Evolutionary conservation across 2,113 vertebrate species (phyloP), one percentile per base, ranked within the genome.

Genomic region (Xiphophorus couchianus): DNA sequence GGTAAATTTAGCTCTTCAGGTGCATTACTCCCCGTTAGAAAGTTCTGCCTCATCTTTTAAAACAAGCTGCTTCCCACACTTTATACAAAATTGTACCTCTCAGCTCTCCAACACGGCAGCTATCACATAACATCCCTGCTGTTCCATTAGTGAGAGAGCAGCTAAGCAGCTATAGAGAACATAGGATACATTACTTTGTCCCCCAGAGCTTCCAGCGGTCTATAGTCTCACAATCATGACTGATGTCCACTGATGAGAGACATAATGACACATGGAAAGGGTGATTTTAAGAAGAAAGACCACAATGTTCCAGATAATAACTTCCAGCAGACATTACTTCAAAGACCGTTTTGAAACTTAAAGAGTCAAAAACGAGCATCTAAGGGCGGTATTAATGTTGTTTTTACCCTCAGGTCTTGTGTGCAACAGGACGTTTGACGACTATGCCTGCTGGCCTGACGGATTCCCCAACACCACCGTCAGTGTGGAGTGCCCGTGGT

Each of bases 361-460:
- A 58, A 58, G 7, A 58, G 51, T 58, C 3, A 48, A 31, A 76
- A 7, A n/a, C 6, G 10, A n/a, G n/a, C 30, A 2, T n/a, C 11
- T 13, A 30, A 15, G 9, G n/a, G 25, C 31, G 37, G 4, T 28
- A 28, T 28, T 28, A 28, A 28, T 28, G 1, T 28, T 28, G 28
- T 81, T 48, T 79, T 19, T 64, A 64, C 86, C 12, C 74, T 28
- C 80, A 97, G 97, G 94, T 64, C 90, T 96, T 22, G 96, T 98
- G 86, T 99, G 98, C 90, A 97, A 97, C 86, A 95, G 97, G 68
- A 97, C 95, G 0, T 97, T 97, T 78, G 96, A 97, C 15, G 90
- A 91, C 11, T 99, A 96, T 0, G 96, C 95, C 48, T 99, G 97
- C 80, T 99, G 97, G 97, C 97, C 97, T 0, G 97, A 99, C 1